Evolutionary conservation across 92 coral and sea anemone species (phyloP).

Genomic region (Scolanthus callimorphus): DNA sequence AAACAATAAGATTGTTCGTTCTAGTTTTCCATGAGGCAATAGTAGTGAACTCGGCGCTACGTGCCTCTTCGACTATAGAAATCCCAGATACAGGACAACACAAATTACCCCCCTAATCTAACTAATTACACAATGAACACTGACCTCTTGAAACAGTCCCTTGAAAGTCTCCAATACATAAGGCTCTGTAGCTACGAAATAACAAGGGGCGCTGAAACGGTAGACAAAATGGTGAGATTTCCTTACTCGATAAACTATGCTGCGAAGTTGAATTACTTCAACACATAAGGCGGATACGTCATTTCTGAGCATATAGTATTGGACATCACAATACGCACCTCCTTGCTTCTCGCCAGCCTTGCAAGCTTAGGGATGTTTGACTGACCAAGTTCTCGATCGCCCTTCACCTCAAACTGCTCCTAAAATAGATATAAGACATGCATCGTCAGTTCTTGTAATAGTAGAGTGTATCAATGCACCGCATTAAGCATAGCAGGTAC

Average conservation of each 20-base stretch:
- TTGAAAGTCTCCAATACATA: conserved; percentile 60
- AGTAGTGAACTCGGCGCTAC: too few species aligned
- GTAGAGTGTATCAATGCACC: too few species aligned
- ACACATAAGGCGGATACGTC: neutral
- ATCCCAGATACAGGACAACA: too few species aligned
- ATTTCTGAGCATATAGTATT: too few species aligned
- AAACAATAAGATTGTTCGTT: too few species aligned
- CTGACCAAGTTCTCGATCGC: conserved; percentile 71
- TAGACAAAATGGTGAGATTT: neutral
- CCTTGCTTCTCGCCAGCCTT: conserved; percentile 43
- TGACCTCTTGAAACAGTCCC: conserved; percentile 66
- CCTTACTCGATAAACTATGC: too few species aligned
- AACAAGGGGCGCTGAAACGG: conserved; percentile 53
- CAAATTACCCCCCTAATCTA: too few species aligned
- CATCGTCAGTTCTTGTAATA: too few species aligned
- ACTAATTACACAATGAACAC: neutral
- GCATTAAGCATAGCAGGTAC: too few species aligned
- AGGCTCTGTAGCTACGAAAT: conserved; percentile 43
- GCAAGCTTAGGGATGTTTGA: conserved; percentile 60
- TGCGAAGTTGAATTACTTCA: neutral
- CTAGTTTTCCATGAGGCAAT: too few species aligned
- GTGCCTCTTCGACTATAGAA: too few species aligned
- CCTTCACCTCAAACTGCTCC: conserved; percentile 76
- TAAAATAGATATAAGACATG: conserved; percentile 9
- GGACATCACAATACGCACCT: too few species aligned